These are phyloP conservation scores for Hippopotamus amphibius DNA, from an alignment of 2,113 vertebrate genomes.

Conservation along the genomic window DNA sequence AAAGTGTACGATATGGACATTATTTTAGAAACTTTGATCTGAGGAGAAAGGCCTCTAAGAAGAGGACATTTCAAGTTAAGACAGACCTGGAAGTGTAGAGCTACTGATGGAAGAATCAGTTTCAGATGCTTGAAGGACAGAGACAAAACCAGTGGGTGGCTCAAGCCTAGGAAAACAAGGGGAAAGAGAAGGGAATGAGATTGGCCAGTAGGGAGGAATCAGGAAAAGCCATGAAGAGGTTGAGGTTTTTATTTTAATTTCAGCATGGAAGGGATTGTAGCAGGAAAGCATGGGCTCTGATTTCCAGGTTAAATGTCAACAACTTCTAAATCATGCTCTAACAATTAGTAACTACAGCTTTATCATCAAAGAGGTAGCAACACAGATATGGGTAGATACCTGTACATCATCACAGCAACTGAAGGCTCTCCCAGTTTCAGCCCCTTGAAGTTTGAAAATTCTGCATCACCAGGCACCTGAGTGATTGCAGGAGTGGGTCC, in stretches of 20 bases:
- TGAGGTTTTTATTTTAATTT: not conserved
- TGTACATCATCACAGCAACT: not conserved
- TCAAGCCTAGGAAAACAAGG: not conserved
- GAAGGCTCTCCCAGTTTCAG: not conserved
- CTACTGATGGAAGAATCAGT: not conserved
- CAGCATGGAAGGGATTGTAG: not conserved
- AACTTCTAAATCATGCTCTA: not conserved
- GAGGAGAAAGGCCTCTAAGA: not conserved
- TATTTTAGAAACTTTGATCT: not conserved
- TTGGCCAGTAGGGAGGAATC: not conserved
- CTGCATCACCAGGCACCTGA: not conserved
- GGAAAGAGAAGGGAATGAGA: not conserved
- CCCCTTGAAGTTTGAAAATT: not conserved
- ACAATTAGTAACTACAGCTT: not conserved
- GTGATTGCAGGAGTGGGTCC: not conserved
- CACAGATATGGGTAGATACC: not conserved
- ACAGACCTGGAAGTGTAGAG: not conserved
- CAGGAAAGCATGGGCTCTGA: not conserved
- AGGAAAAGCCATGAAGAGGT: not conserved
- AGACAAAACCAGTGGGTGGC: not conserved
- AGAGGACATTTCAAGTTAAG: not conserved
- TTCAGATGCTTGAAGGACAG: not conserved
- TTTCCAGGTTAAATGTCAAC: not conserved
- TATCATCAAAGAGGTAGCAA: not conserved
- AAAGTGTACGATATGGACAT: fast-evolving